These are phyloP conservation scores for Piaya cayana DNA, from an alignment of 2,113 vertebrate genomes.

Conservation along the genomic window DNA sequence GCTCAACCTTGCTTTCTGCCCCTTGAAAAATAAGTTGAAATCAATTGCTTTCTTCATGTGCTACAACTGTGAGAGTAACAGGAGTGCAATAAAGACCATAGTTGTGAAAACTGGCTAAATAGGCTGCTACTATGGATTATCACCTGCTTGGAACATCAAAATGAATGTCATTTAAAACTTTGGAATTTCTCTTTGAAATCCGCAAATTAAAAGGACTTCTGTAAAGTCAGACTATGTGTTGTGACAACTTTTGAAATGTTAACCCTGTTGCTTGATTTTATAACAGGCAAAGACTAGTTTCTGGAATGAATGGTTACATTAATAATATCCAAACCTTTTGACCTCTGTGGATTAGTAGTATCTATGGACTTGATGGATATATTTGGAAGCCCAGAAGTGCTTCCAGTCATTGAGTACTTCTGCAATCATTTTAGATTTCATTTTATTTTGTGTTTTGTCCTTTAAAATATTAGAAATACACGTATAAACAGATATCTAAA, in stretches of 20 bases:
- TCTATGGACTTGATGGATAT: background rate
- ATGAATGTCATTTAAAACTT: background rate
- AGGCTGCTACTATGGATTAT: background rate
- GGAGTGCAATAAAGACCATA: background rate
- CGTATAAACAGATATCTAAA: background rate
- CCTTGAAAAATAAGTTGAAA: background rate
- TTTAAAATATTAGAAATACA: slow-evolving; percentile 5
- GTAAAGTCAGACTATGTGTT: no score
- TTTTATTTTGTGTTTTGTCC: background rate
- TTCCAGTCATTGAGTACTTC: background rate
- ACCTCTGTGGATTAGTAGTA: background rate
- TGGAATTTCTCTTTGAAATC: background rate
- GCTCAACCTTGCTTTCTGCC: background rate
- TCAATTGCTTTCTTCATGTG: background rate
- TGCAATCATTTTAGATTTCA: background rate
- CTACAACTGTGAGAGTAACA: background rate
- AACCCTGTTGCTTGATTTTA: background rate
- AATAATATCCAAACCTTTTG: background rate
- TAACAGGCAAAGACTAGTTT: background rate
- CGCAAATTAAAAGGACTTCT: background rate
- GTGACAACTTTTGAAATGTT: background rate
- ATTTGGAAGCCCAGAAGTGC: background rate
- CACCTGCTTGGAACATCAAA: background rate
- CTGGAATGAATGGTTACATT: background rate
- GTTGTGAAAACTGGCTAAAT: background rate